A percentile compares a stretch with the other conserved stretches of the same genome.
Evolutionary conservation across 2,888 invertebrate species (phyloP).

Genomic region (Euplexia lucipara): DNA sequence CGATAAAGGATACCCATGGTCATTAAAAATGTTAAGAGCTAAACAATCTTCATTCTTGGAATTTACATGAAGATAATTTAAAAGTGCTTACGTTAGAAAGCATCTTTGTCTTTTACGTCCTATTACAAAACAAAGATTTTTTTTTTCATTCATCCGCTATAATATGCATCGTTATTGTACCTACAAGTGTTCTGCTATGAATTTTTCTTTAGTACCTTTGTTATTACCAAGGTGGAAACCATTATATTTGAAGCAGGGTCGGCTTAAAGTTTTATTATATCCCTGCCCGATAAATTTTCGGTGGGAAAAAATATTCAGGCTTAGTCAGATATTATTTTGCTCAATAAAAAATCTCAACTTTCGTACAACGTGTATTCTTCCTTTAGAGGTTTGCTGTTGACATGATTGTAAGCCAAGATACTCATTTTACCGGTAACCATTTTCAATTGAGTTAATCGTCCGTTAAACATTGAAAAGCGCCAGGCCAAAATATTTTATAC

Average conservation of each 20-base stretch:
- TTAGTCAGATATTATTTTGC: background rate
- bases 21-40: background rate
- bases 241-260: slow-evolving; percentile 20
- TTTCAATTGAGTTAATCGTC: background rate
- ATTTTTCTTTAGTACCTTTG: slow-evolving; percentile 24
- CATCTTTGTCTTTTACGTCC: background rate
- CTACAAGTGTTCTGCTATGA: slow-evolving; percentile 14
- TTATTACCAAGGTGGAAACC: slow-evolving; percentile 38
- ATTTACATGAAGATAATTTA: background rate
- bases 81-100: too few relatives aligned
- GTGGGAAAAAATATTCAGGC: background rate
- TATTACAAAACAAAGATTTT: too few relatives aligned
- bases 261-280: slow-evolving; percentile 57
- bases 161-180: slow-evolving; percentile 22
- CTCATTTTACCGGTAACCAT: background rate
- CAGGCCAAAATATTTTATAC: slow-evolving; percentile 52
- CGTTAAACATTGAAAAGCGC: slow-evolving; percentile 19
- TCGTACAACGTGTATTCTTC: background rate
- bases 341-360: background rate
- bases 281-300: background rate
- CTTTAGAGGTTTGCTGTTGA: too few relatives aligned
- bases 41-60: background rate
- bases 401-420: too few relatives aligned
- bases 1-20: too few relatives aligned
- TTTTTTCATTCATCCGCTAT: background rate